Conservation (phyloP, 2,113 vertebrate genomes). For the Acanthochromis polyacanthus region DNA sequence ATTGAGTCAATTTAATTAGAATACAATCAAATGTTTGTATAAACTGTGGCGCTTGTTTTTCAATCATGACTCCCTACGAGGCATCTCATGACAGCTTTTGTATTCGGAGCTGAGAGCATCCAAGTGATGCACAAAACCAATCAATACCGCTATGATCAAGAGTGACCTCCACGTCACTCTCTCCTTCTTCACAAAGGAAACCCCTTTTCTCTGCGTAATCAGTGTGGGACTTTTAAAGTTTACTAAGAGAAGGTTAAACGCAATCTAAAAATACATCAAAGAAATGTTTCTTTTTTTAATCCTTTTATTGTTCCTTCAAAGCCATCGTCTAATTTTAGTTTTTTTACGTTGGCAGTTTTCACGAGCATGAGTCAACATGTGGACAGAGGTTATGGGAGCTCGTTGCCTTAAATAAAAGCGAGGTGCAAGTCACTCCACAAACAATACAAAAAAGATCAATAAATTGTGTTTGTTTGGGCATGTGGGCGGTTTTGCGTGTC, state of each 20-base stretch:
- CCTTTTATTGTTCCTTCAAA: conserved; percentile 30
- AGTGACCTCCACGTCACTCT: conserved; percentile 35
- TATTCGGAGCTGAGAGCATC: neutral
- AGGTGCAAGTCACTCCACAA: conserved; percentile 50
- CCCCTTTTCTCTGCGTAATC: conserved; percentile 4
- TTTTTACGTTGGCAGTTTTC: conserved; percentile 39
- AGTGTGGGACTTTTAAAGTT: no score
- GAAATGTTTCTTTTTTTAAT: conserved; percentile 3
- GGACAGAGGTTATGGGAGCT: conserved; percentile 48
- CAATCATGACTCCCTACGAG: conserved; percentile 1
- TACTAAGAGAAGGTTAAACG: no score
- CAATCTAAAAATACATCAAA: no score
- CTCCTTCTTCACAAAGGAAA: conserved; percentile 27
- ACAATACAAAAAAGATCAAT: conserved; percentile 69
- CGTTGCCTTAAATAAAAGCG: conserved; percentile 70
- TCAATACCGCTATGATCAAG: neutral
- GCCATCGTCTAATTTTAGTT: conserved; percentile 55
- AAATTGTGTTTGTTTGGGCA: conserved; percentile 60
- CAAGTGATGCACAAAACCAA: conserved; percentile 3
- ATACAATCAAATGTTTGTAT: conserved; percentile 44
- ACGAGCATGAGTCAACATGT: conserved; percentile 61
- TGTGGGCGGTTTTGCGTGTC: conserved; percentile 56
- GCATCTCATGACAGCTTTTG: neutral
- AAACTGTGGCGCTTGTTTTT: conserved; percentile 23
- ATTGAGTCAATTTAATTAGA: conserved; percentile 21